A percentile compares a stretch with the other conserved stretches of the same genome.
Evolutionary conservation across 2,797 vertebrate species (phyloP).

Genomic region (Premnoplex brunnescens): DNA sequence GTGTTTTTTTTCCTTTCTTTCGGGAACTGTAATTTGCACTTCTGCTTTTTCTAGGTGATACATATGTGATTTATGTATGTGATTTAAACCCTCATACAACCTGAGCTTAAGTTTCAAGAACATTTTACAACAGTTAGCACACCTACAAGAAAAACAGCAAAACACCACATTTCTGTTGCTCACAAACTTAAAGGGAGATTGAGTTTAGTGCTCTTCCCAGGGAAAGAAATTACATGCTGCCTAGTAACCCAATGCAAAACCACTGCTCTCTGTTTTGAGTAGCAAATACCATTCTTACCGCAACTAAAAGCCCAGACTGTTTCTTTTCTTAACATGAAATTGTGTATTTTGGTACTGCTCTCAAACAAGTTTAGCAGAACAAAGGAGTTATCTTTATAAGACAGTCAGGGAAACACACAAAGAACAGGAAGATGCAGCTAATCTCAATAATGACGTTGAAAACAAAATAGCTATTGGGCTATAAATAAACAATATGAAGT

Average conservation of each 20-base stretch:
- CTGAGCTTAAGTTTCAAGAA: background rate
- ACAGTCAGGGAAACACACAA: conserved; percentile 46
- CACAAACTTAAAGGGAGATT: background rate
- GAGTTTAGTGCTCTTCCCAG: background rate
- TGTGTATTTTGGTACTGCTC: conserved; percentile 40
- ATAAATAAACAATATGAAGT: conserved; percentile 43
- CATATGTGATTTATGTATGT: background rate
- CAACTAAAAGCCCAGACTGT: background rate
- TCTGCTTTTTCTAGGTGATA: conserved; percentile 12
- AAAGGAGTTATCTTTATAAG: conserved; percentile 61
- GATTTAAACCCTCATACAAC: background rate
- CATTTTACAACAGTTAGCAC: conserved; percentile 29
- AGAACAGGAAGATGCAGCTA: conserved; percentile 49
- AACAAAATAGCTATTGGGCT: conserved; percentile 1
- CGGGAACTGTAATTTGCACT: background rate
- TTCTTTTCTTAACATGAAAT: conserved; percentile 56
- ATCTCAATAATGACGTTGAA: conserved; percentile 47
- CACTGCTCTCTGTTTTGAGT: conserved; percentile 22
- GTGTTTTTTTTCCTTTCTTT: background rate
- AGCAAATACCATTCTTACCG: conserved; percentile 25
- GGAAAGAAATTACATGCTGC: conserved; percentile 36
- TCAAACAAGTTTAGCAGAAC: conserved; percentile 55
- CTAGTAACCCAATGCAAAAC: conserved; percentile 44
- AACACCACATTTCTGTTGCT: background rate
- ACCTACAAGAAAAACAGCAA: background rate